phyloP scores from a whole-genome alignment of 2,113 vertebrate species.

The Chaetodon trifascialis region DNA sequence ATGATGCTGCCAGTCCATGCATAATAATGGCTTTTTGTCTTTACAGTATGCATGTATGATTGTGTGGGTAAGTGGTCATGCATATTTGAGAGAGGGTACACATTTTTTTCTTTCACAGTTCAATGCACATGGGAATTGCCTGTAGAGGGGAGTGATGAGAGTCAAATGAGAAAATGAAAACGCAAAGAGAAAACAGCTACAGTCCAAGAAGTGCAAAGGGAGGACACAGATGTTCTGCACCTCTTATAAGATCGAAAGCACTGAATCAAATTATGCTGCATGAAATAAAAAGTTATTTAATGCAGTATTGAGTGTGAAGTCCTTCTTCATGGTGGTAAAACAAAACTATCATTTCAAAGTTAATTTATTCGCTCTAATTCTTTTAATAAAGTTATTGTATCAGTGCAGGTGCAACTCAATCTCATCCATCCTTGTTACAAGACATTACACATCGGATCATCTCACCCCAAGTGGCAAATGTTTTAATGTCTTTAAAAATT shows the following conservation, averaged over 20 bases:
- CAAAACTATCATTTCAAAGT: neutral
- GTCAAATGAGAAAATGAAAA: slow-evolving; percentile 73
- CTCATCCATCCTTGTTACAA: neutral
- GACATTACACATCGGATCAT: neutral
- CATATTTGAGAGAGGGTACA: slow-evolving; percentile 63
- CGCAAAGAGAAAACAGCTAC: slow-evolving; percentile 52
- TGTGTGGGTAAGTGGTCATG: slow-evolving; percentile 59
- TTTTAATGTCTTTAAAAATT: slow-evolving; percentile 31
- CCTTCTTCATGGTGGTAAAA: neutral
- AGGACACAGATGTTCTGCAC: slow-evolving; percentile 29
- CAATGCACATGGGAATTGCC: slow-evolving; percentile 79
- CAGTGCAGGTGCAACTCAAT: neutral
- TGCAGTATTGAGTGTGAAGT: slow-evolving; percentile 11
- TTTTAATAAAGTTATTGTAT: slow-evolving; percentile 11
- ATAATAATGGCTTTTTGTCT: slow-evolving; percentile 62
- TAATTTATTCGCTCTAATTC: neutral
- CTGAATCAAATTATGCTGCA: slow-evolving; percentile 22
- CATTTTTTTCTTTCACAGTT: slow-evolving; percentile 78
- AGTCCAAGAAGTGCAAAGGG: slow-evolving; percentile 29
- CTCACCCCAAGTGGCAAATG: neutral
- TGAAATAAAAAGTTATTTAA: slow-evolving; percentile 41
- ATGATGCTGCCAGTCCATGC: slow-evolving; percentile 49
- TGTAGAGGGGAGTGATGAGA: slow-evolving; percentile 72
- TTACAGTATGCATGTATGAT: slow-evolving; percentile 35
- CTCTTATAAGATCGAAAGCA: slow-evolving; percentile 3